These are phyloP conservation scores for Oryzias javanicus DNA, from an alignment of 2,113 vertebrate genomes.

Conservation along the genomic window DNA sequence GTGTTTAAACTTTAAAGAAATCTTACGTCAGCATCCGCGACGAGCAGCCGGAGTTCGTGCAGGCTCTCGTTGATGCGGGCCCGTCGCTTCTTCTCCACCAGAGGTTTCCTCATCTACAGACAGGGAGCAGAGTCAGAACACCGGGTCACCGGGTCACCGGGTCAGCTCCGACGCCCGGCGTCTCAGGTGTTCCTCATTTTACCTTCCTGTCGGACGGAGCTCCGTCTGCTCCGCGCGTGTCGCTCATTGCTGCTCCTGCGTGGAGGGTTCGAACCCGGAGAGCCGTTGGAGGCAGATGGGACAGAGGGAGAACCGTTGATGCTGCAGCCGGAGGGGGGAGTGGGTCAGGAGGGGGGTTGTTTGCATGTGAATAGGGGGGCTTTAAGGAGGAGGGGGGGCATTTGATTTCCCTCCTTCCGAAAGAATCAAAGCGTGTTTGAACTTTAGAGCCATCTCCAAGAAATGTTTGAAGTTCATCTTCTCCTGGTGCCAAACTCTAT, in stretches of 20 bases:
- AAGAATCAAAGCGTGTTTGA: no score
- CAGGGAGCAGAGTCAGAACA: neutral
- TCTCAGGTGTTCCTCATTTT: conserved; percentile 6
- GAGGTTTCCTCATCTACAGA: conserved; percentile 85
- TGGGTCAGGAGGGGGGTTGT: conserved; percentile 14
- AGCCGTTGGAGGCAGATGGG: conserved; percentile 62
- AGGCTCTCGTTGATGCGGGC: conserved; percentile 93
- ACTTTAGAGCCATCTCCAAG: no score
- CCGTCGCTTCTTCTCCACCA: conserved; percentile 89
- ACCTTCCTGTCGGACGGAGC: conserved; percentile 81
- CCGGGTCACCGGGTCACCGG: neutral
- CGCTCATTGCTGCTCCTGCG: conserved; percentile 69
- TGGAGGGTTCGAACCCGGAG: conserved; percentile 35
- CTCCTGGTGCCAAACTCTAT: no score
- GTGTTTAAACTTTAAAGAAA: neutral
- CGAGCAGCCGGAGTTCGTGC: conserved; percentile 83
- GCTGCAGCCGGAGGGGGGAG: conserved; percentile 56
- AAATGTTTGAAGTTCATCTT: no score
- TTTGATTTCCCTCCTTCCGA: no score
- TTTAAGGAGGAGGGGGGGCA: neutral
- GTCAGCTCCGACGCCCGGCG: neutral
- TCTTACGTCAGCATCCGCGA: conserved; percentile 84
- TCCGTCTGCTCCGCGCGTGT: conserved; percentile 52
- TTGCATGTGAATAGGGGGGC: neutral
- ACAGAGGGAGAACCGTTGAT: conserved; percentile 32